phyloP scores from a whole-genome alignment of 2,113 vertebrate species.

The Gnathonemus longibarbis region DNA sequence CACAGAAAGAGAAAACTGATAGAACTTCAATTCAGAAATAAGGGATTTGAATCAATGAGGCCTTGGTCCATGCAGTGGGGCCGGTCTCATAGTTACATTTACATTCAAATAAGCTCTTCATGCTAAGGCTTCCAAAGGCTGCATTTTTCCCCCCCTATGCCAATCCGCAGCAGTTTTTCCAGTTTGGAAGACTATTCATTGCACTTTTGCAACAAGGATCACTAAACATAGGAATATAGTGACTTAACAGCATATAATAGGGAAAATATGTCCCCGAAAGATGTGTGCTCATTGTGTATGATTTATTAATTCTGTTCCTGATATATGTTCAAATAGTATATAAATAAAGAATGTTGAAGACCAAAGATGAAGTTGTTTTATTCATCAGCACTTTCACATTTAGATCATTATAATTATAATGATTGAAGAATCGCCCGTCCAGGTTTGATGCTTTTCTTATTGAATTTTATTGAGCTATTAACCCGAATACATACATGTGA shows the following conservation, averaged over 20 bases:
- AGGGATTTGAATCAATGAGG: neutral
- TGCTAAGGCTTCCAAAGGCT: neutral
- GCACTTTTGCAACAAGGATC: constrained; percentile 9
- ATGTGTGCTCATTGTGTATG: neutral
- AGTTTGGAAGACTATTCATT: neutral
- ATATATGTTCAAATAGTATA: neutral
- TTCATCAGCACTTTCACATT: neutral
- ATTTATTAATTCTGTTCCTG: neutral
- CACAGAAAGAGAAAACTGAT: neutral
- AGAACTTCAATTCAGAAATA: neutral
- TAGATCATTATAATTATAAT: neutral
- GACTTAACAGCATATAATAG: neutral
- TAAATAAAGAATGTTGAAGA: neutral
- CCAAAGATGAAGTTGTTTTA: neutral
- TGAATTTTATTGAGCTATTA: neutral
- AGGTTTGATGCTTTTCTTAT: neutral
- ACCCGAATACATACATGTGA: neutral
- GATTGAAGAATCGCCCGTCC: neutral
- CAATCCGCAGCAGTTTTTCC: neutral
- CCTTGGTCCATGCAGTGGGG: neutral
- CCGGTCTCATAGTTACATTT: neutral
- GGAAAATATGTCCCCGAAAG: neutral
- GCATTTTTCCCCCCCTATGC: neutral
- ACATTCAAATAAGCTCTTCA: neutral
- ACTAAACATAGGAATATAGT: neutral